Base-by-base conservation (phyloP, 2,113 vertebrate species). In the Acanthochromis polyacanthus region DNA sequence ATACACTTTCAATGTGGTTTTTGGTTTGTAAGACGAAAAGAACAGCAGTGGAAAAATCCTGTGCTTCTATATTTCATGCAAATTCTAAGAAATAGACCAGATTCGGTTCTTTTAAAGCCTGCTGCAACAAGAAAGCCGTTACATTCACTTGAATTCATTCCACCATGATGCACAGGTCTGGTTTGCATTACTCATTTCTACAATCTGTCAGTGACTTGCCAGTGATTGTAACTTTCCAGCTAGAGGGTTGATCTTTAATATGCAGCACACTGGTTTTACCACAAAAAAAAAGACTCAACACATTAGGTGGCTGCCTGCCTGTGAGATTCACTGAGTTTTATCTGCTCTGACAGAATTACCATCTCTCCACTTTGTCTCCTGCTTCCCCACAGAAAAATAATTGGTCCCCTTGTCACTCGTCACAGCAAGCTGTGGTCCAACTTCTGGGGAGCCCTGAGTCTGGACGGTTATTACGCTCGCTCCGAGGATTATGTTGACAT, bases 401-500 rank as follows among this genome's bases (percentile, higher is more conserved):
- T 99, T 91, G 96, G 95, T 60, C 98, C 98, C 0, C 96, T 99
- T 0, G 97, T 99, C 71, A 97, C 94, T 64, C 97, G 97, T 53
- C 96, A 99, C 62, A 92, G 97, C 73, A 99, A 98, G 83, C 93
- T 99, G 25, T 99, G 98, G 98, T 99, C 98, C 83, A 99, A 99
- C 88, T 99, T 99, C 90, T 99, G 98, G 98, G 98, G 98, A 85
- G 96, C 97, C 38, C 61, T 99, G 87, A 99, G 96, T 71, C 94
- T 97, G 64, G 98, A 99, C 82, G 98, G 98, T 5, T 99, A 97
- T 80, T 99, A 99, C 15, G 97, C 98, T 25, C 95, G 98, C 23
- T 99, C 97, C 14, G 98, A 99, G 89, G 98, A 99, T 93, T 99
- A 99, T 71, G 92, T 99, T 68, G 97, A 99, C 88, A 98, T 99